A percentile compares a stretch with the other conserved stretches of the same genome.
Conservation (phyloP, 2,113 vertebrate species). For the Bungarus multicinctus region DNA sequence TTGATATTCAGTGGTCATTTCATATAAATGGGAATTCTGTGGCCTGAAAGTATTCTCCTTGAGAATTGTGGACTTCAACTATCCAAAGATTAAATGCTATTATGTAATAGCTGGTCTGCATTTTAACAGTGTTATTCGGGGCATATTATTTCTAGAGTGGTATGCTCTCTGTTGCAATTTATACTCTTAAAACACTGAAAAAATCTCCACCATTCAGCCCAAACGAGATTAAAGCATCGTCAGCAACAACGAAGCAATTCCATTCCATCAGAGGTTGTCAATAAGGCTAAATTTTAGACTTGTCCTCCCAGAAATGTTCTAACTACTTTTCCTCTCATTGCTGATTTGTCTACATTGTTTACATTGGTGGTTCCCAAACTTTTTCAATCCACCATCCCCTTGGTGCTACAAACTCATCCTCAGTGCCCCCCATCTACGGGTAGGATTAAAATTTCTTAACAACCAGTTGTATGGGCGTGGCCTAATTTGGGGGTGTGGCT, state of each 20-base stretch:
- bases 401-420: too few relatives aligned
- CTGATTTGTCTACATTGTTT: neutral
- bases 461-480: too few relatives aligned
- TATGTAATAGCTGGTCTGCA: neutral
- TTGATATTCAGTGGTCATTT: neutral
- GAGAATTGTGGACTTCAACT: neutral
- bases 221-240: neutral
- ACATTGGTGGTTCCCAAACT: too few relatives aligned
- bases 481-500: too few relatives aligned
- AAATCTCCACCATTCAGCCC: neutral
- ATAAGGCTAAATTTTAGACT: neutral
- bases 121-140: neutral
- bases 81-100: neutral
- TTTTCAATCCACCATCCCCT: too few relatives aligned
- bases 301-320: neutral
- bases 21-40: neutral
- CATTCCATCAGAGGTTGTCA: neutral
- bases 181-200: neutral
- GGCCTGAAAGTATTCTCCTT: neutral
- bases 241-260: neutral
- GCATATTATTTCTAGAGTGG: neutral
- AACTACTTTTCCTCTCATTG: neutral
- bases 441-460: too few relatives aligned
- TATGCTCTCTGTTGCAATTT: neutral
- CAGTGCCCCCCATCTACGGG: too few relatives aligned